Percentiles rank a stretch among this genome's conserved stretches.
Evolutionary conservation across 2,888 invertebrate genomes (phyloP).

Genomic region (Tholera decimalis): DNA sequence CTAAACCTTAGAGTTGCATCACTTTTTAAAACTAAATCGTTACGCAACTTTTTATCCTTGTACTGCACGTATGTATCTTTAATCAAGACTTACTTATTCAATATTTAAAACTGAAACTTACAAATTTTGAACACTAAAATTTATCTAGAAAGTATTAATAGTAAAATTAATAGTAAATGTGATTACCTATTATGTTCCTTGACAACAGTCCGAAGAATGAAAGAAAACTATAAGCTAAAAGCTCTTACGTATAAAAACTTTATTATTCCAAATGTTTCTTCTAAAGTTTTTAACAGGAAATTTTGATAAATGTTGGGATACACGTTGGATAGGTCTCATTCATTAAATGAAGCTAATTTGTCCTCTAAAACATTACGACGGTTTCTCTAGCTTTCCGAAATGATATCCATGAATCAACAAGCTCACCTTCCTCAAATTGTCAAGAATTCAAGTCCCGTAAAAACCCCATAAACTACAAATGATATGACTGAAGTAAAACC

Average conservation of each 20-base stretch:
- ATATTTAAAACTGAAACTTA: no score
- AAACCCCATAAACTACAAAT: not conserved
- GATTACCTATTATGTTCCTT: no score
- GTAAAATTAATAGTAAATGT: not conserved
- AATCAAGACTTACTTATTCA: not conserved
- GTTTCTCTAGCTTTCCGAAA: conserved; percentile 38
- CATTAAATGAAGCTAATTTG: conserved; percentile 34
- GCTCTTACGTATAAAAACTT: no score
- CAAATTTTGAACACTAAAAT: not conserved
- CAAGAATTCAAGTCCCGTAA: not conserved
- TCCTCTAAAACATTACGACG: conserved; percentile 29
- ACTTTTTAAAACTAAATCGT: conserved; percentile 38
- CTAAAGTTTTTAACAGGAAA: conserved; percentile 3
- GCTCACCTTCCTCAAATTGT: not conserved
- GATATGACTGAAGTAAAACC: no score
- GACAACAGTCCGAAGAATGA: no score
- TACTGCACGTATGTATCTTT: not conserved
- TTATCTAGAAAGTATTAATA: not conserved
- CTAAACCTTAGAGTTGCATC: conserved; percentile 45
- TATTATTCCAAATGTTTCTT: not conserved
- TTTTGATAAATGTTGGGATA: conserved; percentile 5
- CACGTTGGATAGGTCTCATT: conserved; percentile 24
- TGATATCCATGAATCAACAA: conserved; percentile 20
- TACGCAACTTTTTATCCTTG: conserved; percentile 26
- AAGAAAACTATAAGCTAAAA: no score